Evolutionary conservation across 2,888 invertebrate genomes (phyloP), one percentile per base, ranked within the genome.

Genomic region (Amblyteles armatorius): DNA sequence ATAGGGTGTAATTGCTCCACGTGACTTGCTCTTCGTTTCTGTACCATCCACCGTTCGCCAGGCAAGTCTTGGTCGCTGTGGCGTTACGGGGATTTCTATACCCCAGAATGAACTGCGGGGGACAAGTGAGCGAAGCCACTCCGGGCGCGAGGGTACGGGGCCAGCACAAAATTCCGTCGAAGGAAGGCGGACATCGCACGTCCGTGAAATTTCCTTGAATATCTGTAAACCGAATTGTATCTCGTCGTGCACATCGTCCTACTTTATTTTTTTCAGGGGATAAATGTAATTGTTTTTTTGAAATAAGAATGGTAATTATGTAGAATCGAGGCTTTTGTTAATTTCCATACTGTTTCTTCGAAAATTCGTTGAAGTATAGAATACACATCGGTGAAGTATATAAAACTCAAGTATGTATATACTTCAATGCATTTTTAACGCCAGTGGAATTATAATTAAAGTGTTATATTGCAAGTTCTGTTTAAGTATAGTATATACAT

Each of bases 151-250:
- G 88, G 0, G 95, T 94, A 36, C 91, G 91, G 0, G 94, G 93
- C 95, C 95, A 96, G 88, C 95, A 96, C 57, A 95, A 90, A 68
- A 94, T 90, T 0, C 94, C 94, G 87, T 95, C 95, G 92, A 95
- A 95, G n/a, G 94, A 88, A 7, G 93, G 89, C 1, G 94, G 92
- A 88, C 95, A 95, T 55, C 83, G 81, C 1, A 79, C 19, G 29
- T 73, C 52, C 2, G 86, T 86, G 6, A 29, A 73, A 69, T 88
- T 88, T 50, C 55, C 78, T 22, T 52, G 60, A 1, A 79, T 48
- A 60, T 86, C 88, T 88, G 44, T 77, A 72, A n/a, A 57, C 0
- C 72, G 29, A 22, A 19, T 57, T 65, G 16, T 16, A 48, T 16
- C 13, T 48, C 44, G 16, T 22, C 11, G 4, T 40, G 26, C 13